Base-by-base conservation (phyloP, 2,888 invertebrate species). In the Tipula unca region DNA sequence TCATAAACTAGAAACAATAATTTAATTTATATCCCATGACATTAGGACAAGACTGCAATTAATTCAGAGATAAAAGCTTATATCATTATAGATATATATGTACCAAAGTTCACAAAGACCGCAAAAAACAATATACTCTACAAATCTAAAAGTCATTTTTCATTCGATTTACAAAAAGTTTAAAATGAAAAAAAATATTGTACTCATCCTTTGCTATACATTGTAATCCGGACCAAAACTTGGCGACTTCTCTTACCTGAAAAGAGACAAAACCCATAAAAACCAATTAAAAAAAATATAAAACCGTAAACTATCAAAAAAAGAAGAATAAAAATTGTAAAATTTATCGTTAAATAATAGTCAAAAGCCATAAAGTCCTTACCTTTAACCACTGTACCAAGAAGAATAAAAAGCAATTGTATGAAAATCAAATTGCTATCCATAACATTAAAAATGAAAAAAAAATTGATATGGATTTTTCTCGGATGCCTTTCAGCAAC, bases 361-460 rank as follows among this genome's bases (percentile, higher is more conserved):
- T 69, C 10, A 69, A 69, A 69, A 69, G 25, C 25, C 25, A 69
- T 25, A 69, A 69, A 25, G 69, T 25, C 25, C 69, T 69, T 69
- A 69, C 69, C 69, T 69, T 69, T 69, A 25, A 69, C 69, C 69
- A 69, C 69, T 8, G 69, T 69, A 69, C 69, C 69, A 25, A 69
- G 69, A 69, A 69, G 69, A 69, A 69, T 69, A 69, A 69, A 69
- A 69, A 69, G 69, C 69, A 69, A 69, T 69, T 69, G 69, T 25
- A 69, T 69, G 4, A 69, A 69, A 69, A 69, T 69, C 69, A 25
- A 69, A 69, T 69, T 69, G 69, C 25, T 69, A 69, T 69, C 69
- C 69, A 69, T 69, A 69, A 69, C 69, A 69, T 69, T 69, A 69
- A 69, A 69, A 69, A 69, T 69, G 69, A 69, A 69, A 69, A 69